Conservation (phyloP, 2,888 invertebrate species). For the Tenodera sinensis region DNA sequence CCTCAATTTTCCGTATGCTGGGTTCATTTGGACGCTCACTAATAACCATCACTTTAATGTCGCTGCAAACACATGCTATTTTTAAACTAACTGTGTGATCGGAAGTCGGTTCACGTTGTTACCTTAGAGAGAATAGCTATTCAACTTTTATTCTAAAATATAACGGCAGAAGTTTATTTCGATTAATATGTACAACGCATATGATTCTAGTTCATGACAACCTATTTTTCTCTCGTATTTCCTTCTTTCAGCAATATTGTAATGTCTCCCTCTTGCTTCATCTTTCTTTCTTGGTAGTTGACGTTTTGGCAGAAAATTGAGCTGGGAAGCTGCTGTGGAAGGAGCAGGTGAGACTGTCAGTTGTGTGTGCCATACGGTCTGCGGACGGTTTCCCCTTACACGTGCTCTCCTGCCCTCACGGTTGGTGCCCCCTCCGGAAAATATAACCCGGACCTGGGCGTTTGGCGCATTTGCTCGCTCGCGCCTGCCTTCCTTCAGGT, state of each 20-base stretch:
- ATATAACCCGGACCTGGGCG: neutral
- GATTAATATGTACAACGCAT: too few species aligned
- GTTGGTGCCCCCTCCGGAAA: neutral
- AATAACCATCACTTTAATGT: too few species aligned
- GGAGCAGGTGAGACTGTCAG: constrained; percentile 1
- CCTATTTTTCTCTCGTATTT: too few species aligned
- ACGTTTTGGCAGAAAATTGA: neutral
- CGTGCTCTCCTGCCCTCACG: neutral
- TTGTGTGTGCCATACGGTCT: constrained; percentile 17
- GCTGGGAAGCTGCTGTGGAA: neutral
- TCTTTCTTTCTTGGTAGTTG: neutral
- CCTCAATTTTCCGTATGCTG: too few species aligned
- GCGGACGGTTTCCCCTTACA: neutral
- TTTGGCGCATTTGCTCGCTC: neutral
- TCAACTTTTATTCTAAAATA: too few species aligned
- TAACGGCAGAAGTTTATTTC: too few species aligned
- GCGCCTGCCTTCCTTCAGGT: neutral
- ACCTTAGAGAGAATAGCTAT: too few species aligned
- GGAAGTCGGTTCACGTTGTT: too few species aligned
- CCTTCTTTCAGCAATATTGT: neutral
- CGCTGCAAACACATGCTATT: too few species aligned
- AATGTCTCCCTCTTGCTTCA: neutral
- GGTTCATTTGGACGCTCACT: too few species aligned
- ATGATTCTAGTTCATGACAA: too few species aligned
- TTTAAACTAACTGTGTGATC: too few species aligned